Evolutionary conservation across 2,888 invertebrate species (phyloP).

Genomic region (Heteromurus nitidus): DNA sequence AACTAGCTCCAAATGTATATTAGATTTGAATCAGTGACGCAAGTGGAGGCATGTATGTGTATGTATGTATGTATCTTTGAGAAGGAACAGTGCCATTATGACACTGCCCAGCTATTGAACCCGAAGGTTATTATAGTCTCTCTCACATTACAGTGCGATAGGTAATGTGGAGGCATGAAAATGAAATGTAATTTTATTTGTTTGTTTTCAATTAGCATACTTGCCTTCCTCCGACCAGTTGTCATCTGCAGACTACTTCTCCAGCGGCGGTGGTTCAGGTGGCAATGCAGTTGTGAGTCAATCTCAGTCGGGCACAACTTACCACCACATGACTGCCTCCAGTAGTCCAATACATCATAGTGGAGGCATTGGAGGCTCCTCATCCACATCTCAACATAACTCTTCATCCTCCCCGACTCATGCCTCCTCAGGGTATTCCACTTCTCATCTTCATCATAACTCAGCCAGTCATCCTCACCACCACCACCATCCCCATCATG

Average conservation of each 20-base stretch:
- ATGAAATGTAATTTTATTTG: background rate
- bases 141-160: too few species aligned
- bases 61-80: too few species aligned
- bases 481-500: slow-evolving; percentile 60
- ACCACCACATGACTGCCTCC: slow-evolving; percentile 71
- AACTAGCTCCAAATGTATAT: background rate
- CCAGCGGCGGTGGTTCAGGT: slow-evolving; percentile 29
- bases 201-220: slow-evolving; percentile 43
- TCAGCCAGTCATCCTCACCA: slow-evolving; percentile 49
- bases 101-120: too few species aligned
- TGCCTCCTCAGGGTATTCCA: slow-evolving; percentile 28
- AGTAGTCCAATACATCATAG: slow-evolving; percentile 67
- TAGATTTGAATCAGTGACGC: too few species aligned
- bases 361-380: slow-evolving; percentile 34
- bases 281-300: slow-evolving; percentile 60
- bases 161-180: too few species aligned
- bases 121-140: too few species aligned
- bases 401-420: slow-evolving; percentile 55
- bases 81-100: too few species aligned
- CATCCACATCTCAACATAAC: slow-evolving; percentile 50
- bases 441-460: slow-evolving; percentile 53
- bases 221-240: slow-evolving; percentile 63
- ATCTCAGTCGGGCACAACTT: slow-evolving; percentile 62
- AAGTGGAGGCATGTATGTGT: too few species aligned
- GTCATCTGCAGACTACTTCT: slow-evolving; percentile 70